Conservation (phyloP, 1,140 invertebrate genomes). For the Monochamus saltuarius region DNA sequence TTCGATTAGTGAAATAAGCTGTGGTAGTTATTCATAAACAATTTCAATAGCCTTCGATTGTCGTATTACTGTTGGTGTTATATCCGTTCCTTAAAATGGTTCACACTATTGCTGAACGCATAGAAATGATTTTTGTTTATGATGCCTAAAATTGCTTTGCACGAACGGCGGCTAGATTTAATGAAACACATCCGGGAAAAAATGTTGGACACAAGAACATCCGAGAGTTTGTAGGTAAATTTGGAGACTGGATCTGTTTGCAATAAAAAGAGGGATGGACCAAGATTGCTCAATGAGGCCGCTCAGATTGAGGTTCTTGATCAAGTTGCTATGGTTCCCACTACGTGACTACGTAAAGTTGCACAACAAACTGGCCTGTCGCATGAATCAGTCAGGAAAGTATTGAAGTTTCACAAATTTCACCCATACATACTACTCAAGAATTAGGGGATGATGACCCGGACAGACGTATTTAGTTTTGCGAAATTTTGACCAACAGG, state of each 20-base stretch:
- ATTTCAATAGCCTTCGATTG: no score
- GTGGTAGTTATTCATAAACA: no score
- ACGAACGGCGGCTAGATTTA: slow-evolving; percentile 19
- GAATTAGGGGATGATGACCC: no score
- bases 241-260: slow-evolving; percentile 13
- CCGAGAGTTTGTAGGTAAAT: slow-evolving; percentile 17
- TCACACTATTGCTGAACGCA: slow-evolving; percentile 16
- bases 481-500: no score
- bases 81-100: no score
- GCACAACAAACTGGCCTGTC: not conserved
- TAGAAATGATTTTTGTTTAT: slow-evolving; percentile 25
- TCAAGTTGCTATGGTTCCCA: slow-evolving; percentile 12
- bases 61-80: no score
- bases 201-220: slow-evolving; percentile 18
- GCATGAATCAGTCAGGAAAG: slow-evolving; percentile 9
- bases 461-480: no score
- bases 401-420: slow-evolving; percentile 21
- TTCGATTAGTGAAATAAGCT: no score
- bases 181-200: slow-evolving; percentile 20
- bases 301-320: no score
- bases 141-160: slow-evolving; percentile 12
- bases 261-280: slow-evolving; percentile 19
- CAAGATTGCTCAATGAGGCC: slow-evolving; percentile 12
- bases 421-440: no score
- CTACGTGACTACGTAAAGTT: slow-evolving; percentile 10